Base-by-base conservation (phyloP, 92 coral and sea anemone genomes). In the Epizoanthus illoricatus region DNA sequence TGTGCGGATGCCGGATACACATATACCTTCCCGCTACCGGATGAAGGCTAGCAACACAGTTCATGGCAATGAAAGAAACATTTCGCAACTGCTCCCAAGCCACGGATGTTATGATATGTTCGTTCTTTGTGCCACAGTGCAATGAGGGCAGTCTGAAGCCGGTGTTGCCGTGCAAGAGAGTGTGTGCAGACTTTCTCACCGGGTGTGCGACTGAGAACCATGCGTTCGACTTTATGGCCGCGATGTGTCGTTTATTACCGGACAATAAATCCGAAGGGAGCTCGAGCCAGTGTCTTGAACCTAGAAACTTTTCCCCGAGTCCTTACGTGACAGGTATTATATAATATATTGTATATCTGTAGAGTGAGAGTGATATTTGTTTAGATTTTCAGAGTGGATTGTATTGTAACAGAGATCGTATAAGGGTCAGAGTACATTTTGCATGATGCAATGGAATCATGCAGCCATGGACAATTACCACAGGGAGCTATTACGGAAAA, bases 181-280 rank as follows among this genome's bases (percentile, higher is more conserved):
- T 23, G 40, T 64, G 69, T 19, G 69, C 33, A n/a, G 69, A 64
- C n/a, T 64, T 64, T 7, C 69, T 64, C 69, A 21, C 28, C 13
- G 69, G 69, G 0, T 64, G 69, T 19, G 69, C 69, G 13, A 64
- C 69, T 19, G 33, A 64, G 0, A 64, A 64, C 15, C 69, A 5
- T 23, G 69, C 69, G 36, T 64, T 64, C 36, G 69, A 64, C 40
- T 64, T 64, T 21, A 64, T 64, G 69, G 69, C 69, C 13, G 69
- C 69, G 15, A 64, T 64, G 69, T 64, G 69, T 12, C 28, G 28
- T 33, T 8, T 64, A 28, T 64, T 64, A 28, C 69, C 69, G 11
- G 69, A 64, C 13, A 28, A 2, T 11, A 52, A 52, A 9, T 13
- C 15, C 40, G 3, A 64, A 23, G 36, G 33, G 33, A 18, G 28